Conservation (phyloP, 2,888 invertebrate genomes). For the Azorinus chamasolen region DNA sequence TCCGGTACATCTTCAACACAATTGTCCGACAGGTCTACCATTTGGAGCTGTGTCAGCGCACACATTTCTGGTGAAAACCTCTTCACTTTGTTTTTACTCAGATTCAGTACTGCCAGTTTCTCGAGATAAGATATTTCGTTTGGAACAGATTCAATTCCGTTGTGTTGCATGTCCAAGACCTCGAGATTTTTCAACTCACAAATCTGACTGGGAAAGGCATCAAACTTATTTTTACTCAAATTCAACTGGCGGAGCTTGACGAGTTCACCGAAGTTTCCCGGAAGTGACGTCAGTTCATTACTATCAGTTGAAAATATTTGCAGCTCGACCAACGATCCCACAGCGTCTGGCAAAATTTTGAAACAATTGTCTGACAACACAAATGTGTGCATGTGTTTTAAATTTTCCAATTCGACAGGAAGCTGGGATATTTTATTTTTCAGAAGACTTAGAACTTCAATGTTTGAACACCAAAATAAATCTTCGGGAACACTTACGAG, state of each 20-base stretch:
- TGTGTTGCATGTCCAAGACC: constrained; percentile 74
- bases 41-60: constrained; percentile 65
- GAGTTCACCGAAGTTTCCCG: constrained; percentile 79
- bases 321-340: constrained; percentile 75
- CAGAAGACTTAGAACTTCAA: constrained; percentile 78
- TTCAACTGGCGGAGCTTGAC: constrained; percentile 76
- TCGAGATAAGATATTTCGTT: constrained; percentile 72
- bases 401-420: constrained; percentile 82
- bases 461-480: constrained; percentile 78
- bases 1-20: constrained; percentile 75
- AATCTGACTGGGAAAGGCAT: constrained; percentile 74
- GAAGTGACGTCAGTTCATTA: constrained; percentile 75
- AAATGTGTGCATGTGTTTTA: constrained; percentile 77
- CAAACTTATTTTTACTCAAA: constrained; percentile 77
- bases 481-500: constrained; percentile 80
- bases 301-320: constrained; percentile 72
- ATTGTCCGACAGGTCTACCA: constrained; percentile 78
- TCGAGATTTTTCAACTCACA: constrained; percentile 72
- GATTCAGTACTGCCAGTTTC: constrained; percentile 71
- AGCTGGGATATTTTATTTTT: constrained; percentile 79
- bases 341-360: constrained; percentile 71
- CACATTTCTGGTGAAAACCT: constrained; percentile 75
- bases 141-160: constrained; percentile 74
- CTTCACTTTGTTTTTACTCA: constrained; percentile 74
- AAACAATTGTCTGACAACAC: constrained; percentile 78